Percentiles rank a stretch among this genome's conserved stretches.
phyloP scores from a whole-genome alignment of 2,797 vertebrate genomes.

The Leucoraja ocellata region DNA sequence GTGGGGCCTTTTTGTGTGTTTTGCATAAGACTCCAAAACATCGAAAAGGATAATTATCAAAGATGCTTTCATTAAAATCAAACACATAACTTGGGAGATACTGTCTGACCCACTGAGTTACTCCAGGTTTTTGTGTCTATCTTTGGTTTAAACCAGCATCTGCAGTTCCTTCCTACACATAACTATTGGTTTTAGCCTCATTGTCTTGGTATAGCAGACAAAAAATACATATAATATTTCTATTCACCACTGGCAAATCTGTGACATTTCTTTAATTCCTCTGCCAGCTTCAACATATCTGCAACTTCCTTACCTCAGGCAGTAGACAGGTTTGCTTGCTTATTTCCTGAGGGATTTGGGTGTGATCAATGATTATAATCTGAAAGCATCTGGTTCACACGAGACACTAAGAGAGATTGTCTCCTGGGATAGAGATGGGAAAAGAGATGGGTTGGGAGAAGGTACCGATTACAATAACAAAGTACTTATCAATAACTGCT shows the following conservation, averaged over 20 bases:
- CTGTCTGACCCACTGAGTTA: too few relatives aligned
- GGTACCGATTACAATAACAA: too few relatives aligned
- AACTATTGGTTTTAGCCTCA: neutral
- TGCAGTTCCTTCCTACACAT: too few relatives aligned
- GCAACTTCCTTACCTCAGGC: slow-evolving; percentile 9
- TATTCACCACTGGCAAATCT: neutral
- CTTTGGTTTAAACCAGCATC: too few relatives aligned
- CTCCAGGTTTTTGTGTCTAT: too few relatives aligned
- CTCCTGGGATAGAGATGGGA: neutral
- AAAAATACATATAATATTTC: neutral
- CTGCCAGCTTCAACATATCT: slow-evolving; percentile 6
- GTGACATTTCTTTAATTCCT: neutral
- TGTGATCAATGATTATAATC: neutral
- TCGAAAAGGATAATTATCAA: neutral
- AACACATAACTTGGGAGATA: neutral
- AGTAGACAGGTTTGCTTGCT: neutral
- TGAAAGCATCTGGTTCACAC: neutral
- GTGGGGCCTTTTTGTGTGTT: neutral
- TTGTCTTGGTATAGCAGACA: neutral
- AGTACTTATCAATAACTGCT: too few relatives aligned
- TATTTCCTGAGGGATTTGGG: neutral
- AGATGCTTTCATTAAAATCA: neutral
- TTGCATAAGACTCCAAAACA: neutral
- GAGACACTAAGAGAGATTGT: neutral
- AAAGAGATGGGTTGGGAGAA: too few relatives aligned